Conservation (phyloP, 2,888 invertebrate genomes). For the Pachliopta kotzebuea region DNA sequence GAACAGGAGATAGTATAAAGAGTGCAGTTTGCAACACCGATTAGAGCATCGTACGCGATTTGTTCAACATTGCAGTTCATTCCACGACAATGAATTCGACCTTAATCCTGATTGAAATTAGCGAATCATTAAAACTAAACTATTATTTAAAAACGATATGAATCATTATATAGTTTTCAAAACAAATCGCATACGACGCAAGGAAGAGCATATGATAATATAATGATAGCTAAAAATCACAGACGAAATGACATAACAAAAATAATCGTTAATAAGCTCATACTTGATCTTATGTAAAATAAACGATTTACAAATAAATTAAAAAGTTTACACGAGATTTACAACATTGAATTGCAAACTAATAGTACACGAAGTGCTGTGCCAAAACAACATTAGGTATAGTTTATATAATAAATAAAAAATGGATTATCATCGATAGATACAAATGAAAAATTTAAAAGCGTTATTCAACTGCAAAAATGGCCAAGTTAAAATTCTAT, state of each 20-base stretch:
- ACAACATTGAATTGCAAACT: slow-evolving; percentile 77
- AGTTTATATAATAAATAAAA: slow-evolving; percentile 23
- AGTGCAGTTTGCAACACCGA: slow-evolving; percentile 81
- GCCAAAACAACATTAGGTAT: slow-evolving; percentile 54
- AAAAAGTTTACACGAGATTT: slow-evolving; percentile 69
- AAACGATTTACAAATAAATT: slow-evolving; percentile 57
- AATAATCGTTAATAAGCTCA: slow-evolving; percentile 62
- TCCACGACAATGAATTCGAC: not conserved
- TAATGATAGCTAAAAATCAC: slow-evolving; percentile 77
- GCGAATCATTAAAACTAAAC: too few species aligned
- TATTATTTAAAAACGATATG: not conserved
- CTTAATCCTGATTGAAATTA: too few species aligned
- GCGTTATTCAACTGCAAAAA: slow-evolving; percentile 17
- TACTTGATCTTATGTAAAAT: slow-evolving; percentile 41
- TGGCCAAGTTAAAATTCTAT: slow-evolving; percentile 9
- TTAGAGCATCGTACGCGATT: slow-evolving; percentile 59
- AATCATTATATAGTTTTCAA: not conserved
- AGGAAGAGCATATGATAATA: slow-evolving; percentile 71
- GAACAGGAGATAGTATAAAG: slow-evolving; percentile 79
- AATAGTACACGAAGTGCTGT: slow-evolving; percentile 71
- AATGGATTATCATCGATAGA: not conserved
- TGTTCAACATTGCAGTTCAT: slow-evolving; percentile 27
- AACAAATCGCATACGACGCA: slow-evolving; percentile 57
- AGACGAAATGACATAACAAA: slow-evolving; percentile 65
- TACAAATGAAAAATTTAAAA: not conserved